Evolutionary conservation across 2,113 vertebrate genomes (phyloP), one percentile per base, ranked within the genome.

Genomic region (Trematomus loennbergii): DNA sequence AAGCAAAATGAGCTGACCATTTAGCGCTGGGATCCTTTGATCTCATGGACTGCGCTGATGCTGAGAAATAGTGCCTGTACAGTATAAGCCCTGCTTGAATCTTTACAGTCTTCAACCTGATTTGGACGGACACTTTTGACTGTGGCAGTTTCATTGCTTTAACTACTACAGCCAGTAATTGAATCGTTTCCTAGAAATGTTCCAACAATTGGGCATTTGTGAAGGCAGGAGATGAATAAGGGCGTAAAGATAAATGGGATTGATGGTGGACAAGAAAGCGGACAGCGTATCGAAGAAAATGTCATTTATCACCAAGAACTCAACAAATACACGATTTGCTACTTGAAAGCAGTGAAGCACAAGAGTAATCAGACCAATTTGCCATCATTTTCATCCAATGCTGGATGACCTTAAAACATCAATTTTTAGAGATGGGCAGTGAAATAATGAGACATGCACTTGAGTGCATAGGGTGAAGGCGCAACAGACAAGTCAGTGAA

Each of bases 331-430:
- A 50, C 4, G 49, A 67, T 86, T 86, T 85, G 77, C 58, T 17
- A 22, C 59, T 40, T 57, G 73, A 77, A 79, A 87, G 75, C 84
- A 81, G 71, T 33, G 17, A 79, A 86, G 89, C 78, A 55, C 53
- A 8, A n/a, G 53, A 70, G 55, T 83, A 75, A 91, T 88, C 79
- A 68, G 72, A 33, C 9, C 18, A 54, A 61, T 79, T 76, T 70
- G 46, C 11, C 33, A 65, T 67, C 79, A 75, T 81, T 88, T 75
- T 69, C 64, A 80, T 86, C 82, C 54, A 50, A 76, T 66, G 72
- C 66, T 69, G 74, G 69, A 85, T 89, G 86, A 89, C 88, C 89
- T 90, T 82, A 86, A 90, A 88, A 83, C 81, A 81, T 79, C 60
- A 50, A 68, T 81, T 88, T 78, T 79, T 59, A 33, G 69, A 81